These are phyloP conservation scores for Esox lucius DNA, from an alignment of 2,797 vertebrate genomes.

Conservation along the genomic window DNA sequence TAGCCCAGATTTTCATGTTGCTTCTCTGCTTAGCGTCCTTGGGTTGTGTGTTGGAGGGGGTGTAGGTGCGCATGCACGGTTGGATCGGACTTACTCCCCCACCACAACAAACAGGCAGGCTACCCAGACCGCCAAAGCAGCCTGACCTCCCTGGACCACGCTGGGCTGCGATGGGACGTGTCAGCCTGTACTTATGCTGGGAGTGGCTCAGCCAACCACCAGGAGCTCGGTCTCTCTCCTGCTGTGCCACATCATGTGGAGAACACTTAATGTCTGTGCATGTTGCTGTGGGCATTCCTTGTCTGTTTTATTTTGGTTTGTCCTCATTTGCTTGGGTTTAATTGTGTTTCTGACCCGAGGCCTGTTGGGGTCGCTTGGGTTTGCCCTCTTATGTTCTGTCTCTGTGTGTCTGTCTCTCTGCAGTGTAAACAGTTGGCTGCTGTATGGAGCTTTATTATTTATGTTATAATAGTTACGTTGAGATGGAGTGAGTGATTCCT, in stretches of 20 bases:
- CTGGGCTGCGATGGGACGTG: slow-evolving; percentile 15
- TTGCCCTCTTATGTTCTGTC: too few relatives aligned
- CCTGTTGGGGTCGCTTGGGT: too few relatives aligned
- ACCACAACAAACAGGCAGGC: slow-evolving; percentile 3
- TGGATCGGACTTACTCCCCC: neutral
- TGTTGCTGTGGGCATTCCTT: too few relatives aligned
- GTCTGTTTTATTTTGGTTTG: too few relatives aligned
- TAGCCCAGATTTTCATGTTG: too few relatives aligned
- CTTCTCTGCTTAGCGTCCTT: too few relatives aligned
- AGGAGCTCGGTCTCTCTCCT: neutral
- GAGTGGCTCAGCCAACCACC: slow-evolving; percentile 33
- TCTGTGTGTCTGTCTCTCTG: neutral
- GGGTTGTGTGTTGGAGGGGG: too few relatives aligned
- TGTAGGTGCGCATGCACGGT: neutral
- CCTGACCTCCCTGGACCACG: slow-evolving; percentile 26
- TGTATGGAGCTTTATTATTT: slow-evolving; percentile 9
- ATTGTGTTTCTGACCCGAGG: too few relatives aligned
- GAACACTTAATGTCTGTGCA: too few relatives aligned
- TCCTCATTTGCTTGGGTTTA: too few relatives aligned
- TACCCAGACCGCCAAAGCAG: slow-evolving; percentile 10
- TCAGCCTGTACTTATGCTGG: slow-evolving; percentile 32
- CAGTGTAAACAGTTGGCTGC: slow-evolving; percentile 21
- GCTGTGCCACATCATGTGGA: neutral
- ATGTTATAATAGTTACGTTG: slow-evolving; percentile 20
- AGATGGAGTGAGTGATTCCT: slow-evolving; percentile 21